These are phyloP conservation scores for Cheilosia variabilis DNA, from an alignment of 2,888 invertebrate genomes.

Conservation along the genomic window DNA sequence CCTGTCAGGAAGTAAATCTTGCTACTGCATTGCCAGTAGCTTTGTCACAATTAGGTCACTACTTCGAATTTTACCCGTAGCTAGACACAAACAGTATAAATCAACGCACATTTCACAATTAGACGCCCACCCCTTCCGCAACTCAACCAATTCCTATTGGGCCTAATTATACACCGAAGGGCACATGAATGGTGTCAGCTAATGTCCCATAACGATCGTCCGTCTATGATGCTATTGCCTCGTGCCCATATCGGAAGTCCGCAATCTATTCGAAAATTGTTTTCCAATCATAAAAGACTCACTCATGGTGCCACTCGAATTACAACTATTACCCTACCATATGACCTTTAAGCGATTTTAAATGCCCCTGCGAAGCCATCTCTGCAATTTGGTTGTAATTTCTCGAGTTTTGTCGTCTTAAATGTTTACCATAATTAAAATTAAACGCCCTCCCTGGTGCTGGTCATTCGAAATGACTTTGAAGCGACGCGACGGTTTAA, in stretches of 20 bases:
- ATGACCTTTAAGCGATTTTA: conserved; percentile 38
- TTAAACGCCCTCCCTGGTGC: conserved; percentile 5
- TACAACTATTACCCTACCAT: conserved; percentile 44
- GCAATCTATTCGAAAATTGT: background rate
- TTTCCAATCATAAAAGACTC: conserved; percentile 12
- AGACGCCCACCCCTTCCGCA: background rate
- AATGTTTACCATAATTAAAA: conserved; percentile 27
- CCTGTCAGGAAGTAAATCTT: too few relatives aligned
- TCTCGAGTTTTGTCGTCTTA: background rate
- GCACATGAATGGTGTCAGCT: background rate
- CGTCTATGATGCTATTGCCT: background rate
- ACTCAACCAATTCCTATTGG: background rate
- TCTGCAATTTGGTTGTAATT: conserved; percentile 24
- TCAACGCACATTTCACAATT: background rate
- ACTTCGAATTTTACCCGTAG: background rate
- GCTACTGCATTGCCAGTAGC: too few relatives aligned
- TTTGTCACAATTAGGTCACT: too few relatives aligned
- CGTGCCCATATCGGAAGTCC: conserved; percentile 7
- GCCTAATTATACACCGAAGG: background rate
- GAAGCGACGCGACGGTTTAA: conserved; percentile 27
- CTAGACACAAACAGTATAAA: background rate
- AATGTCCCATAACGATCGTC: background rate
- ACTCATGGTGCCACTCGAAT: conserved; percentile 18
- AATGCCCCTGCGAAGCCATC: conserved; percentile 31
- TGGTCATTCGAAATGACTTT: conserved; percentile 37